Conservation (phyloP, 2,888 invertebrate species). For the Geotrupes spiniger region DNA sequence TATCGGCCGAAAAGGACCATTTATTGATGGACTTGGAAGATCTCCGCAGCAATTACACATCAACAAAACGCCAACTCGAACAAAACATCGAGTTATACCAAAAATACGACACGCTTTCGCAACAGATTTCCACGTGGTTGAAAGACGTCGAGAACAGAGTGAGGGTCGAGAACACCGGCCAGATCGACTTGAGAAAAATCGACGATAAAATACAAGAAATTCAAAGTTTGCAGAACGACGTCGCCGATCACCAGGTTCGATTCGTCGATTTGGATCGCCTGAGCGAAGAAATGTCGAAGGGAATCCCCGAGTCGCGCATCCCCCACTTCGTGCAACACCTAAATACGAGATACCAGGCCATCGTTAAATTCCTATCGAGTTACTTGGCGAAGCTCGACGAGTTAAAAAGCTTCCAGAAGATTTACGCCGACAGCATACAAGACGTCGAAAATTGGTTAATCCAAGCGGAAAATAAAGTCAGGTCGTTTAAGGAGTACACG, state of each 20-base stretch:
- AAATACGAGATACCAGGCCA: slow-evolving; percentile 70
- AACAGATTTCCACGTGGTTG: slow-evolving; percentile 72
- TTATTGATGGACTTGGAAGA: slow-evolving; percentile 70
- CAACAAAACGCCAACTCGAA: slow-evolving; percentile 66
- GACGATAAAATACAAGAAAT: slow-evolving; percentile 69
- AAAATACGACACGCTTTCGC: slow-evolving; percentile 74
- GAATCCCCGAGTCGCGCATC: slow-evolving; percentile 80
- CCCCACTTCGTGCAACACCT: slow-evolving; percentile 78
- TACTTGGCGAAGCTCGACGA: slow-evolving; percentile 71
- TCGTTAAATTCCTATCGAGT: slow-evolving; percentile 66
- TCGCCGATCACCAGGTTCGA: slow-evolving; percentile 63
- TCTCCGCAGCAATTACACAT: slow-evolving; percentile 64
- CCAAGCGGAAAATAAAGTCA: slow-evolving; percentile 72
- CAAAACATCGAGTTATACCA: slow-evolving; percentile 75
- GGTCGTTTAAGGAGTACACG: slow-evolving; percentile 69
- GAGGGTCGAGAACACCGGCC: slow-evolving; percentile 68
- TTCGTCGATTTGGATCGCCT: slow-evolving; percentile 66
- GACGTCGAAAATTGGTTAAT: slow-evolving; percentile 78
- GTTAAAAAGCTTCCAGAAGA: slow-evolving; percentile 66
- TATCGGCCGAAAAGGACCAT: slow-evolving; percentile 68
- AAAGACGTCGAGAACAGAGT: slow-evolving; percentile 76
- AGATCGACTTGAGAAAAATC: slow-evolving; percentile 66
- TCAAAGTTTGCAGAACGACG: slow-evolving; percentile 59
- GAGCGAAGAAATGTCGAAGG: slow-evolving; percentile 69
- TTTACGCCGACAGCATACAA: slow-evolving; percentile 63